Conservation (phyloP, 2,113 vertebrate genomes). For the Anhinga anhinga region DNA sequence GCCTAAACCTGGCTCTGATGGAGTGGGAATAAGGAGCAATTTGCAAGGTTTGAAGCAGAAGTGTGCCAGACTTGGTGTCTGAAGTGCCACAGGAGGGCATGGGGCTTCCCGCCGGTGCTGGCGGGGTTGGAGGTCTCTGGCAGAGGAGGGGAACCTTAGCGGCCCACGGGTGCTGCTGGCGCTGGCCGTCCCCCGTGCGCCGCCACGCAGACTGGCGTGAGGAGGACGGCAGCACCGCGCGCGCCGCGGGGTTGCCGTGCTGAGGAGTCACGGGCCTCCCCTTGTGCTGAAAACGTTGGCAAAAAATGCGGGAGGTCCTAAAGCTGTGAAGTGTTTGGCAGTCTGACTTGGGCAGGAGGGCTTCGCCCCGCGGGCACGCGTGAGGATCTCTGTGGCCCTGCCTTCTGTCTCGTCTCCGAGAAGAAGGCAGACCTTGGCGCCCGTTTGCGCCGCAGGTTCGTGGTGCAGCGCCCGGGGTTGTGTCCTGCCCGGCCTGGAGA, state of each 20-base stretch:
- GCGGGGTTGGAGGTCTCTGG: neutral
- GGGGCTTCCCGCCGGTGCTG: neutral
- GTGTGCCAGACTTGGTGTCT: too few relatives aligned
- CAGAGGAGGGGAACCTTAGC: neutral
- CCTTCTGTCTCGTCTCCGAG: neutral
- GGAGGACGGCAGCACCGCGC: neutral
- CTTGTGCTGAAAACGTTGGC: neutral
- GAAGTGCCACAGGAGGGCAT: neutral
- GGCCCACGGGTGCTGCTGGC: accelerated
- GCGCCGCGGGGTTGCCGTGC: accelerated
- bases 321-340: neutral
- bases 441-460: accelerated
- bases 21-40: neutral
- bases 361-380: accelerated
- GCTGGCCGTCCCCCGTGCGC: too few relatives aligned
- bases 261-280: neutral
- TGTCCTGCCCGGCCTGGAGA: neutral
- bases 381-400: too few relatives aligned
- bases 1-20: neutral
- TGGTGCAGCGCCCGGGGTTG: too few relatives aligned
- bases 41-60: neutral
- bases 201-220: accelerated
- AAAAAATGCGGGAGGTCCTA: neutral
- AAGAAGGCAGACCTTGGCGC: neutral
- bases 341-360: neutral